phyloP scores from a whole-genome alignment of 2,797 vertebrate species.

The Yasuhikotakia modesta region DNA sequence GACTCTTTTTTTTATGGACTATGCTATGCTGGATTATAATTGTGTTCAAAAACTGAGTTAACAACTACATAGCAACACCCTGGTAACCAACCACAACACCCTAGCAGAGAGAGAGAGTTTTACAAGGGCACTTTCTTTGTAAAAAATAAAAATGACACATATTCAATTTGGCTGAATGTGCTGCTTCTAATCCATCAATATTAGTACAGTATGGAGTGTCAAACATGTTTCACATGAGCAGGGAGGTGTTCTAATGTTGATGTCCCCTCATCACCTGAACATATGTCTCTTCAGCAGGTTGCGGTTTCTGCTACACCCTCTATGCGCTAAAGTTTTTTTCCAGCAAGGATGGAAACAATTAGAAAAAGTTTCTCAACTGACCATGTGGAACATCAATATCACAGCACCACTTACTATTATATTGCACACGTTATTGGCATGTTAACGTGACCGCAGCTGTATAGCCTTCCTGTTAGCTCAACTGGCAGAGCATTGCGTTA shows the following conservation, averaged over 20 bases:
- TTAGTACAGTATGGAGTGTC: slow-evolving; percentile 16
- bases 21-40: too few relatives aligned
- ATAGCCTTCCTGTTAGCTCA: too few relatives aligned
- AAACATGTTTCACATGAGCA: slow-evolving; percentile 5
- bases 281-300: slow-evolving; percentile 67
- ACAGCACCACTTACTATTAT: too few relatives aligned
- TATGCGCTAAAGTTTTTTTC: slow-evolving; percentile 1
- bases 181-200: not conserved
- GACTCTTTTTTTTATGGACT: too few relatives aligned
- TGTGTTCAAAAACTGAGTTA: too few relatives aligned
- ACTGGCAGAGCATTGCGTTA: too few relatives aligned
- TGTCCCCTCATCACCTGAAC: slow-evolving; percentile 63
- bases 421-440: too few relatives aligned
- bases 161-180: not conserved
- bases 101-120: not conserved
- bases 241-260: not conserved
- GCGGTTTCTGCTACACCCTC: slow-evolving; percentile 26
- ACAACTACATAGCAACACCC: too few relatives aligned
- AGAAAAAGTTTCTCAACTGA: not conserved
- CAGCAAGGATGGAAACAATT: slow-evolving; percentile 11
- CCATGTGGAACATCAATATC: slow-evolving; percentile 1
- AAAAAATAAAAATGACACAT: not conserved
- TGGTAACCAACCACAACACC: too few relatives aligned
- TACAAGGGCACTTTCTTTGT: not conserved
- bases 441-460: too few relatives aligned